Conservation (phyloP, 2,888 invertebrate species). For the Hirtodrosophila alboralis region DNA sequence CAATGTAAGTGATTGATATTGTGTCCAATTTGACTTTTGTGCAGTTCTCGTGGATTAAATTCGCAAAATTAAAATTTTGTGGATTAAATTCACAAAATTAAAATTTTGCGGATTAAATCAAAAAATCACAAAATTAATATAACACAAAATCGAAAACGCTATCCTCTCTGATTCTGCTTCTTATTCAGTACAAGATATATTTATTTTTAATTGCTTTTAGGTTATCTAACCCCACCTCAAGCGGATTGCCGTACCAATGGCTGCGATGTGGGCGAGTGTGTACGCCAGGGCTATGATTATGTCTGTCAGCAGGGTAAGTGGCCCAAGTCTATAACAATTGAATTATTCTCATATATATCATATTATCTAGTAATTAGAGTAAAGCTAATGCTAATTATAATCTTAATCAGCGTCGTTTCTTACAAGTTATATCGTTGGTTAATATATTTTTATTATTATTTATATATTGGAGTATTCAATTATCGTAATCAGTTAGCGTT, state of each 20-base stretch:
- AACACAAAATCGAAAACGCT: no score
- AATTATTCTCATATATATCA: conserved; percentile 21
- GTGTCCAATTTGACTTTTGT: no score
- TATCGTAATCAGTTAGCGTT: conserved; percentile 62
- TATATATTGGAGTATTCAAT: conserved; percentile 51
- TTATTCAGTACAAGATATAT: no score
- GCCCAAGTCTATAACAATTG: conserved; percentile 26
- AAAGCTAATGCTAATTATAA: conserved; percentile 65
- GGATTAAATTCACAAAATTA: no score
- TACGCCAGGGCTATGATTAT: conserved; percentile 92
- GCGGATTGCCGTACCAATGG: conserved; percentile 93
- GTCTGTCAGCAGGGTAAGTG: conserved; percentile 85
- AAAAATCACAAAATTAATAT: no score
- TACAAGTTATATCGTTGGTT: conserved; percentile 52
- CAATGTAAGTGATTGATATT: conserved; percentile 90
- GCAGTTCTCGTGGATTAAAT: no score
- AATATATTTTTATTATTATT: conserved; percentile 23
- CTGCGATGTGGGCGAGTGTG: conserved; percentile 93
- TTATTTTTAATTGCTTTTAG: conserved; percentile 38
- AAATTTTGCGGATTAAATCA: no score
- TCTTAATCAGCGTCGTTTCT: conserved; percentile 62
- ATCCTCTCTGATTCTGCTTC: no score
- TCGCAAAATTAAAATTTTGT: no score
- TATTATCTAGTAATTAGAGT: conserved; percentile 49
- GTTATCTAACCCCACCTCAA: conserved; percentile 83